Conservation (phyloP, 2,113 vertebrate species). For the Phrynosoma platyrhinos region DNA sequence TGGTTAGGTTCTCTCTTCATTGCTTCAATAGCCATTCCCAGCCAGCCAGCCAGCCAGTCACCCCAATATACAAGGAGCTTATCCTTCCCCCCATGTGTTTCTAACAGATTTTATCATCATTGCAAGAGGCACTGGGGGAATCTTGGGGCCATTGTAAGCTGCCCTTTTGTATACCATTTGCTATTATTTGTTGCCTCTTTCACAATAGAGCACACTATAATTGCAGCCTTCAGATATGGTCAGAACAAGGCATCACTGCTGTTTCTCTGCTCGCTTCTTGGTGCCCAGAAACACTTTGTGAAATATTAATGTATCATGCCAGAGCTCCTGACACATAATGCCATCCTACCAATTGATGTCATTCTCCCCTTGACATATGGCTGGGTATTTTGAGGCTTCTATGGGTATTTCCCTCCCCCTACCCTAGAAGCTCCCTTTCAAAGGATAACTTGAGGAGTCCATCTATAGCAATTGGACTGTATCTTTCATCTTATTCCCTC, state of each 20-base stretch:
- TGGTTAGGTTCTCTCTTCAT: not conserved
- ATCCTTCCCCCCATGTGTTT: not conserved
- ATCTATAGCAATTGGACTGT: not conserved
- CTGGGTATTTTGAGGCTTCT: not conserved
- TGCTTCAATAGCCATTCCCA: too few species aligned
- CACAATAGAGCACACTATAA: not conserved
- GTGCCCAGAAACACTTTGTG: constrained; percentile 8
- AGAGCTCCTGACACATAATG: not conserved
- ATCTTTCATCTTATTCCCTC: not conserved
- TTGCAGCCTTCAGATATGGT: not conserved
- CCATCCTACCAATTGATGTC: not conserved
- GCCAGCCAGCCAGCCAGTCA: not conserved
- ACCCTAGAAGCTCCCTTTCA: not conserved
- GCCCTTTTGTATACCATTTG: not conserved
- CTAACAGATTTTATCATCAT: constrained; percentile 1
- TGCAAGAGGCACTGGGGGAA: not conserved
- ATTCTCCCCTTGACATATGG: too few species aligned
- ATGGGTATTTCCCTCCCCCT: not conserved
- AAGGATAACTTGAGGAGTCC: not conserved
- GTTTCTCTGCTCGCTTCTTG: not conserved
- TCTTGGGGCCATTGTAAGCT: not conserved
- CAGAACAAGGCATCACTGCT: not conserved
- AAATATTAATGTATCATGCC: not conserved
- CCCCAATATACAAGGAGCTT: not conserved
- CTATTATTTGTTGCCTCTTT: not conserved